Evolutionary conservation across 2,113 vertebrate species (phyloP).

Genomic region (Ramphastos sulfuratus): DNA sequence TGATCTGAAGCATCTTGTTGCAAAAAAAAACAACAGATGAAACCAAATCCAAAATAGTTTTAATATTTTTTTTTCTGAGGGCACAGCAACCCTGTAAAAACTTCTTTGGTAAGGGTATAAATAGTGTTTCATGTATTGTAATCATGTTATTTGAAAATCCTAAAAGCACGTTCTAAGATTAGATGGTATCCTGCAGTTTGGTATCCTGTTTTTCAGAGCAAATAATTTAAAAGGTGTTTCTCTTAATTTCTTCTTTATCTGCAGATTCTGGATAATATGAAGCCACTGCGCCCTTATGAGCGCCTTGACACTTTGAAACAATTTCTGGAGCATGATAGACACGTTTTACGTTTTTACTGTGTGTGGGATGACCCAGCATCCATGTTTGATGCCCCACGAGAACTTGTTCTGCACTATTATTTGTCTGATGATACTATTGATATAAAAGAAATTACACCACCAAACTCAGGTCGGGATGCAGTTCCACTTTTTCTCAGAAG

Average conservation of each 20-base stretch:
- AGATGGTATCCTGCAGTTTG: neutral
- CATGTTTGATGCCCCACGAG: slow-evolving; percentile 70
- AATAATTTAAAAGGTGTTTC: neutral
- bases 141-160: neutral
- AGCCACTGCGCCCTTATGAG: slow-evolving; percentile 84
- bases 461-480: slow-evolving; percentile 81
- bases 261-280: slow-evolving; percentile 75
- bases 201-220: neutral
- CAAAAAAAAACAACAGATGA: slow-evolving; percentile 10
- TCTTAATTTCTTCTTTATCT: slow-evolving; percentile 22
- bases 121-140: neutral
- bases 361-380: slow-evolving; percentile 84
- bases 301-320: slow-evolving; percentile 80
- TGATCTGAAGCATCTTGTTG: neutral
- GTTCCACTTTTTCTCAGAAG: slow-evolving; percentile 82
- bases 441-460: slow-evolving; percentile 78
- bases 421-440: slow-evolving; percentile 90
- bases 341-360: slow-evolving; percentile 89
- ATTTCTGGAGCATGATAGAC: slow-evolving; percentile 84
- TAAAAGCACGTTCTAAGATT: neutral
- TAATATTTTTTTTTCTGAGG: neutral
- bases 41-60: neutral
- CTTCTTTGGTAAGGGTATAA: neutral
- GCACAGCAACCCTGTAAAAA: neutral
- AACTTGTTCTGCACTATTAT: slow-evolving; percentile 88